Conservation (phyloP, 2,113 vertebrate genomes). For the Thalassarche chlororhynchos region DNA sequence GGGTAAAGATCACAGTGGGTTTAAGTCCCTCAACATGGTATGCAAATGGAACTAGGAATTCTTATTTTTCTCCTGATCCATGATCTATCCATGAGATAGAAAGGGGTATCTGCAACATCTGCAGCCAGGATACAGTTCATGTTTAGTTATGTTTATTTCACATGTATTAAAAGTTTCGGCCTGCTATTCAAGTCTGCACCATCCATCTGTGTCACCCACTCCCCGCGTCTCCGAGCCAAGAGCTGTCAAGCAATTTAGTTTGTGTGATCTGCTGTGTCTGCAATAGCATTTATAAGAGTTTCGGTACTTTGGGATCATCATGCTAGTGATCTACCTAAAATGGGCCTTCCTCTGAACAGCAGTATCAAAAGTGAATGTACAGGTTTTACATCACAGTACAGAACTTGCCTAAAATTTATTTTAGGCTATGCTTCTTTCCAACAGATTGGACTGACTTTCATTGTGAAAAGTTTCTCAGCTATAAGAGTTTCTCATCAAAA, state of each 20-base stretch:
- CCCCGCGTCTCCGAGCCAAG: not conserved
- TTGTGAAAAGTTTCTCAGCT: not conserved
- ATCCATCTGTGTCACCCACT: not conserved
- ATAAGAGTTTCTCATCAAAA: not conserved
- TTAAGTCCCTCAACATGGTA: not conserved
- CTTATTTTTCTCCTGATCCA: not conserved
- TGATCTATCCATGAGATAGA: rapidly evolving
- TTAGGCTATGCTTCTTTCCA: not conserved
- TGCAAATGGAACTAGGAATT: not conserved
- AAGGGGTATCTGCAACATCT: not conserved
- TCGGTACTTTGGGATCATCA: not conserved
- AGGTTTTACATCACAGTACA: not conserved
- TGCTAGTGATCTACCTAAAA: not conserved
- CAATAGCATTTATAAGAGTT: not conserved
- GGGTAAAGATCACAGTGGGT: not conserved
- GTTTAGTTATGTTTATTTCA: not conserved
- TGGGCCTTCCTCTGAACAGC: not conserved
- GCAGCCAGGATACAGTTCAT: not conserved
- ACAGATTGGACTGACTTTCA: not conserved
- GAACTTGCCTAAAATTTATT: not conserved
- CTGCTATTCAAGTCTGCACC: not conserved
- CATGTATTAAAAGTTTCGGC: not conserved
- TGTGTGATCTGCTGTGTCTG: not conserved
- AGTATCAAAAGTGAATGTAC: not conserved
- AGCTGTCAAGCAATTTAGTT: not conserved